Evolutionary conservation across 2,797 vertebrate genomes (phyloP), one percentile per base, ranked within the genome.

Genomic region (Lerista edwardsae): DNA sequence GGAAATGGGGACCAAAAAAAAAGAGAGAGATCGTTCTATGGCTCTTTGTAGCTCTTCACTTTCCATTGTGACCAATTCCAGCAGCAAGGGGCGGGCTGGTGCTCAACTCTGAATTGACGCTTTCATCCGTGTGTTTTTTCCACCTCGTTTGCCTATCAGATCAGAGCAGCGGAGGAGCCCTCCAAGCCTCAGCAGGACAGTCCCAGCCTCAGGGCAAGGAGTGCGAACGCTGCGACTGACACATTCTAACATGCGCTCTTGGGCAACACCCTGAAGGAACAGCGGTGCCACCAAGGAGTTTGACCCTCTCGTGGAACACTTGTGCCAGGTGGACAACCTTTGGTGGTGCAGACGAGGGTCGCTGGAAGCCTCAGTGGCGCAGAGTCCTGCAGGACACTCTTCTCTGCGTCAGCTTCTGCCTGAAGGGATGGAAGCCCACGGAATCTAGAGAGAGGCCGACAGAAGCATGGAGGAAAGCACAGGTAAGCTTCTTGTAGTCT

Each of bases 321-420:
- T 23, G 36, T 47, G 62, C 55, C 65, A 21, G n/a, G 47, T 19
- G n/a, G 62, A 86, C 82, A 75, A 95, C 96, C 96, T 95, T 95
- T 95, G 75, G 93, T 94, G 77, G 95, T 95, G 55, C 96, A 94
- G 79, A 96, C 95, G 74, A 97, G 94, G 85, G 92, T 91, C 0
- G 95, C 93, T 75, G 94, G 83, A 69, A 88, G 83, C 31, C 2
- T 87, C 82, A 78, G 75, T 23, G 84, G 34, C 36, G 25, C 27
- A 36, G 11, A 25, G 34, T 27, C 59, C 75, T 87, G 86, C 23
- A 85, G 41, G 86, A 64, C 44, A 74, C 31, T 23, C 2, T 84
- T 59, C 55, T 73, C 86, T 84, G 88, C 75, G 69, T 78, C 80
- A 78, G 65, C 68, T 75, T 84, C 78, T 84, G 81, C 39, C 69